Percentiles rank a stretch among this genome's conserved stretches.
phyloP scores from a whole-genome alignment of 2,797 vertebrate genomes.

The Liasis olivaceus region DNA sequence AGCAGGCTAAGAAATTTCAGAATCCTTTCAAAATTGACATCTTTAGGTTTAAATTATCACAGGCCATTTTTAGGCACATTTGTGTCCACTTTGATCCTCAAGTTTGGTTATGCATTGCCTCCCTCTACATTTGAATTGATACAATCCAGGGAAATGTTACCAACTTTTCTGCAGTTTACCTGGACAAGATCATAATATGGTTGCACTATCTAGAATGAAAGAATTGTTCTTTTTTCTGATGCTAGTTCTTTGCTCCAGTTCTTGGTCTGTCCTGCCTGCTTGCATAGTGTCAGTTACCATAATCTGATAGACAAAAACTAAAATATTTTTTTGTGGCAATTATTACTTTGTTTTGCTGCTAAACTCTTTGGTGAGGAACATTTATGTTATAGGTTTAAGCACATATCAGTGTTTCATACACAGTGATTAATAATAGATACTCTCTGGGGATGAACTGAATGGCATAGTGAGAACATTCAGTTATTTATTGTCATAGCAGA shows the following conservation, averaged over 20 bases:
- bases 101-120: not conserved
- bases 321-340: not conserved
- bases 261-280: not conserved
- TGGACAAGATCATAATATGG: not conserved
- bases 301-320: not conserved
- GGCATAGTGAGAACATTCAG: constrained; percentile 7
- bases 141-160: not conserved
- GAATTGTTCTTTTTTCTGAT: not conserved
- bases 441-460: constrained; percentile 11
- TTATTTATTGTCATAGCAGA: constrained; percentile 15
- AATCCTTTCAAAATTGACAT: not conserved
- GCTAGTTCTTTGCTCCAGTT: not conserved
- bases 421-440: constrained; percentile 21
- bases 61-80: not conserved
- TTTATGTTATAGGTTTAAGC: constrained; percentile 5
- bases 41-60: not conserved
- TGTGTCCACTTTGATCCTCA: not conserved
- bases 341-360: not conserved
- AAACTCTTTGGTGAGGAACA: not conserved
- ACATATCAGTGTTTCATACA: not conserved
- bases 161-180: not conserved
- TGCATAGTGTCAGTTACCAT: not conserved
- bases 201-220: not conserved
- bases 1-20: not conserved
- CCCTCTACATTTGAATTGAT: not conserved